Percentiles rank a stretch among this genome's conserved stretches.
phyloP scores from a whole-genome alignment of 1,140 invertebrate genomes.

The Neuroterus valhalla region DNA sequence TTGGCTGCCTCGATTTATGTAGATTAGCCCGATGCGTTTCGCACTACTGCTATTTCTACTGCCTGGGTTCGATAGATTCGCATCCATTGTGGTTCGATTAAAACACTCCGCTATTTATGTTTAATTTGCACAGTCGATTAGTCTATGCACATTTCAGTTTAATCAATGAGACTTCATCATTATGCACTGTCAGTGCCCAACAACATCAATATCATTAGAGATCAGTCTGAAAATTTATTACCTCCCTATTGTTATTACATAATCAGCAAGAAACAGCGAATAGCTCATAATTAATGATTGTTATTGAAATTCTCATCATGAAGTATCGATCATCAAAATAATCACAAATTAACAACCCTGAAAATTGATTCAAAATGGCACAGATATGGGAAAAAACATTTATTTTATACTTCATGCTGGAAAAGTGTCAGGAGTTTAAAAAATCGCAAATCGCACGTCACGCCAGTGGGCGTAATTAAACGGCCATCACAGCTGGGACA shows the following conservation, averaged over 20 bases:
- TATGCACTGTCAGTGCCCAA: not conserved
- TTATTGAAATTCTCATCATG: no score
- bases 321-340: no score
- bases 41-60: constrained; percentile 48
- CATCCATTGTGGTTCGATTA: constrained; percentile 58
- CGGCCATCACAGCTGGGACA: constrained; percentile 10
- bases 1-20: constrained; percentile 62
- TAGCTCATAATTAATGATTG: no score
- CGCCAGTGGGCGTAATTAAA: not conserved
- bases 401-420: not conserved
- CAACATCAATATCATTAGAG: not conserved
- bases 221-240: no score
- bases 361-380: not conserved
- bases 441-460: not conserved
- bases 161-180: not conserved
- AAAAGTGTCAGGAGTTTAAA: constrained; percentile 2
- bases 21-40: constrained; percentile 64
- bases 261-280: no score
- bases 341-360: not conserved
- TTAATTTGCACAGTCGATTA: constrained; percentile 22
- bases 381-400: not conserved
- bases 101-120: constrained; percentile 30
- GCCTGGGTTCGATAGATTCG: constrained; percentile 55
- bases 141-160: constrained; percentile 18
- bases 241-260: no score